phyloP scores from a whole-genome alignment of 2,113 vertebrate species.

The Holacanthus passer region DNA sequence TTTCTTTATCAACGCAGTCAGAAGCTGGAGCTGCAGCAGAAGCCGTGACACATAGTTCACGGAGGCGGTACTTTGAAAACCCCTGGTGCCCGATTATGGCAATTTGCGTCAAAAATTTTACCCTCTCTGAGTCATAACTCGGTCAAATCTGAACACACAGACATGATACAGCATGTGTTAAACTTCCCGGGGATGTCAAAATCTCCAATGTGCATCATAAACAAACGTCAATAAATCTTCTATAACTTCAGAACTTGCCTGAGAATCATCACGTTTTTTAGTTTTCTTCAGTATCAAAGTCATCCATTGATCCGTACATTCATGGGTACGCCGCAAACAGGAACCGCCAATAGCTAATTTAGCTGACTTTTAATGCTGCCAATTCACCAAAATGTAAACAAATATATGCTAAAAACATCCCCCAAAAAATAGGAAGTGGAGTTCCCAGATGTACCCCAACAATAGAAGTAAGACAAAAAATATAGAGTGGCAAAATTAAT shows the following conservation, averaged over 20 bases:
- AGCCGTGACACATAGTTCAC: not conserved
- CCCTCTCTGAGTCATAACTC: too few relatives aligned
- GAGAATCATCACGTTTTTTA: not conserved
- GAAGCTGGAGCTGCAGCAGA: not conserved
- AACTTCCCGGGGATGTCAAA: not conserved
- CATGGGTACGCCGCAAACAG: not conserved
- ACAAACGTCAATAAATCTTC: not conserved
- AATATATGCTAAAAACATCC: too few relatives aligned
- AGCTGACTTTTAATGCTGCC: too few relatives aligned
- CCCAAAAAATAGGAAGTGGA: too few relatives aligned
- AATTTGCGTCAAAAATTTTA: too few relatives aligned
- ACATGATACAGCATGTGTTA: not conserved
- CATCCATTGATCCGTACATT: not conserved
- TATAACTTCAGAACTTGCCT: not conserved
- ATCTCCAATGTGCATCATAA: not conserved
- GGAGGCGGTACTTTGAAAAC: not conserved
- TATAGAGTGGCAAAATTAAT: too few relatives aligned
- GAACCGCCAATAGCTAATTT: not conserved
- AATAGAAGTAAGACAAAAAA: too few relatives aligned
- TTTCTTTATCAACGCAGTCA: not conserved
- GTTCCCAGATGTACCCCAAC: too few relatives aligned
- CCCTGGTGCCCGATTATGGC: not conserved
- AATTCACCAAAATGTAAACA: too few relatives aligned
- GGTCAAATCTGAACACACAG: too few relatives aligned
- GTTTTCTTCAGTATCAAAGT: not conserved